A percentile compares a stretch with the other conserved stretches of the same genome.
Evolutionary conservation across 1,140 invertebrate species (phyloP).

Genomic region (Anastrepha ludens): DNA sequence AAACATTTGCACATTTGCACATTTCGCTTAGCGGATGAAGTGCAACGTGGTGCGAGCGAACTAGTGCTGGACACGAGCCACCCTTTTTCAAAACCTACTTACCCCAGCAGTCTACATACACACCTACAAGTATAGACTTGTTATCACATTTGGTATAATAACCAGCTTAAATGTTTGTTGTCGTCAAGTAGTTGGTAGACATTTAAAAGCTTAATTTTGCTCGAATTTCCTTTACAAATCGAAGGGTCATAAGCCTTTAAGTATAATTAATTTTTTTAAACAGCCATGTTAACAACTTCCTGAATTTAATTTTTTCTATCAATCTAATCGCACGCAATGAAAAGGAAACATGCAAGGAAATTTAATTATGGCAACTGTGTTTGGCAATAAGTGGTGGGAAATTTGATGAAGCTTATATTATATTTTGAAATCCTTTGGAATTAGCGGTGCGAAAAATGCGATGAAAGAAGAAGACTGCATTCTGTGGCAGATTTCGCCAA

Average conservation of each 20-base stretch:
- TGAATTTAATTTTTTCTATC: background rate
- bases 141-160: constrained; percentile 10
- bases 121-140: background rate
- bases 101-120: background rate
- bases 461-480: too few relatives aligned
- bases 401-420: background rate
- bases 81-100: constrained; percentile 1
- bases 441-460: too few relatives aligned
- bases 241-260: constrained; percentile 47
- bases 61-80: constrained; percentile 27
- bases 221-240: background rate
- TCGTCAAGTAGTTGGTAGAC: background rate
- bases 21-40: background rate
- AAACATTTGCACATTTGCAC: constrained; percentile 46
- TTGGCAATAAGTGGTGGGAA: background rate
- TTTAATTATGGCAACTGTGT: background rate
- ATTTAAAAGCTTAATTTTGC: constrained; percentile 24
- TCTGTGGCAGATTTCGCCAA: too few relatives aligned
- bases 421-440: too few relatives aligned
- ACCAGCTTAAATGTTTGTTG: constrained; percentile 21
- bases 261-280: constrained; percentile 25
- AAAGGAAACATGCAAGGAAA: background rate
- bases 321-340: constrained; percentile 5
- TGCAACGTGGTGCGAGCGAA: background rate
- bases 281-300: constrained; percentile 41